Evolutionary conservation across 53 echinoderm and acorn worm species (phyloP), one percentile per base, ranked within the genome.

Genomic region (Glandiceps talaboti): DNA sequence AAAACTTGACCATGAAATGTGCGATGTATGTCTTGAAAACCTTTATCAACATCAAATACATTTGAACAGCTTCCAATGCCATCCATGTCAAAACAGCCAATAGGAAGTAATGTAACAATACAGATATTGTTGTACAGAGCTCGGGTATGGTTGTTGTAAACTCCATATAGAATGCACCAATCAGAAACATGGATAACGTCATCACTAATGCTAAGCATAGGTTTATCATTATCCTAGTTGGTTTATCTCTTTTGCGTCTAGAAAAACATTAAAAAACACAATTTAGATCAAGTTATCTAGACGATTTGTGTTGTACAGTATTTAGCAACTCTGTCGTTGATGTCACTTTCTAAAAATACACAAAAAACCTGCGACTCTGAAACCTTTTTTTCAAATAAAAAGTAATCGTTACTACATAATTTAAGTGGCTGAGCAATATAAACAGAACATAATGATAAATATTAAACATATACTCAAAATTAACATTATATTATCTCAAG

Each of bases 31-130:
- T 87, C 26, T 89, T 90, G 45, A 99, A 99, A 31, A 99, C 90
- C 77, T 83, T 88, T 28, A 99, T 92, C 74, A 99, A 77, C 0
- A 92, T 89, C 79, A 99, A 89, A 75, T 99, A 99, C 99, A 99
- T 89, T 76, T 94, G 85, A 80, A 94, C 93, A 10, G 93, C 99
- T 76, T 99, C 93, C 26, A 99, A 29, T 12, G 86, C 93, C 93
- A 93, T 99, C 99, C 99, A 99, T 32, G 86, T 83, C 86, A 99
- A 85, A 29, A 90, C 89, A 6, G 87, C 79, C 76, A 99, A 75
- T 14, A 93, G 91, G 1, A 83, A 86, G 77, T 86, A 93, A 73
- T 99, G 99, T 77, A 99, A 87, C 74, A 90, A 85, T 73, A 90
- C 33, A 1, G 86, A 83, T 78, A 86, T 73, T 31, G 84, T 83